Percentiles rank a stretch among this genome's conserved stretches.
phyloP scores from a whole-genome alignment of 2,888 invertebrate genomes.

The Caenorhabditis panamensis region DNA sequence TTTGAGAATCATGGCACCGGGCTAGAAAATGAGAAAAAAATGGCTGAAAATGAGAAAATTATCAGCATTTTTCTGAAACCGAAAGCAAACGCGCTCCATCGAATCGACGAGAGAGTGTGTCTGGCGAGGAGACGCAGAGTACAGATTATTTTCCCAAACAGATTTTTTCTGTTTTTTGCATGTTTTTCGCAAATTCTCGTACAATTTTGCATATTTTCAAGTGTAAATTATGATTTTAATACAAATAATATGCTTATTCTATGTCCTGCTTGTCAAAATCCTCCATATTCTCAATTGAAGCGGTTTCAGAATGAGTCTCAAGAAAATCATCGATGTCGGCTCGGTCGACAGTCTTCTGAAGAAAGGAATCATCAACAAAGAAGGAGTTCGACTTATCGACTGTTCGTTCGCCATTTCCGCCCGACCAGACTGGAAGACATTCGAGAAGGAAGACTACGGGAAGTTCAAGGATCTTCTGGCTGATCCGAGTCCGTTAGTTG shows the following conservation, averaged over 20 bases:
- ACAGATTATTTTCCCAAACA: constrained; percentile 1
- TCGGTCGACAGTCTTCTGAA: constrained; percentile 59
- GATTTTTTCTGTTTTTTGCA: background rate
- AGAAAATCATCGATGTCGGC: constrained; percentile 60
- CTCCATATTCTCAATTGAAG: too few relatives aligned
- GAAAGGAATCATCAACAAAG: constrained; percentile 64
- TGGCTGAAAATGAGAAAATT: constrained; percentile 49
- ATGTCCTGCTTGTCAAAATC: background rate
- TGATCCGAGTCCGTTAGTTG: constrained; percentile 61
- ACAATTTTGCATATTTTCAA: constrained; percentile 3
- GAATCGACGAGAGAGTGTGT: constrained; percentile 19
- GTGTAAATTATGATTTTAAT: background rate
- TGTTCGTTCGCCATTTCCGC: constrained; percentile 68
- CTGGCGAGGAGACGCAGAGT: constrained; percentile 22
- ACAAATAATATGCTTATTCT: background rate
- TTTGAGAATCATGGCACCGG: constrained; percentile 49
- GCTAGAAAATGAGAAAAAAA: constrained; percentile 38
- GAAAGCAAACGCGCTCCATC: constrained; percentile 32
- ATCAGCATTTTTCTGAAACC: constrained; percentile 8
- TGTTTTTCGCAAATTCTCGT: constrained; percentile 2
- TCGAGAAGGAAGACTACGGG: constrained; percentile 69
- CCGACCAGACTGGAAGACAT: constrained; percentile 71
- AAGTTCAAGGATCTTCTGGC: constrained; percentile 68
- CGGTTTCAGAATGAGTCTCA: constrained; percentile 63
- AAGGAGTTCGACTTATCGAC: constrained; percentile 71